phyloP scores from a whole-genome alignment of 2,797 vertebrate genomes.

The Myotis vivesi region DNA sequence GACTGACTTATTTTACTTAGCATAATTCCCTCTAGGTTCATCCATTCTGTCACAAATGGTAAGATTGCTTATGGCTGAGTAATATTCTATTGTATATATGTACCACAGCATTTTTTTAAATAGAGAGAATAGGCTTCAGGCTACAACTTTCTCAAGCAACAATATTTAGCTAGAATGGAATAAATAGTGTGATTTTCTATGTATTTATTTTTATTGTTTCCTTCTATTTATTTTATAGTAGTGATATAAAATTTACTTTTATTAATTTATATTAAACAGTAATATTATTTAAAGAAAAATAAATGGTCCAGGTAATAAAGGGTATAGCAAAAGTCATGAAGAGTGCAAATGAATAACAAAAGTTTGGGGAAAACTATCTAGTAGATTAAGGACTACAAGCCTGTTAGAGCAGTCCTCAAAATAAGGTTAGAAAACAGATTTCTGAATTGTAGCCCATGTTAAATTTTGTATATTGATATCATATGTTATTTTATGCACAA shows the following conservation, averaged over 20 bases:
- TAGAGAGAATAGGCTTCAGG: neutral
- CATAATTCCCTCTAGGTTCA: neutral
- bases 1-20: neutral
- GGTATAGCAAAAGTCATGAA: neutral
- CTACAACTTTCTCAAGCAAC: neutral
- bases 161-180: neutral
- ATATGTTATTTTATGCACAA: neutral
- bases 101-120: neutral
- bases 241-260: neutral
- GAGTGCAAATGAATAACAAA: neutral
- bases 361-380: neutral
- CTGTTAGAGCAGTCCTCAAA: neutral
- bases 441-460: neutral
- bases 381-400: neutral
- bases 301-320: neutral
- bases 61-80: neutral
- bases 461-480: neutral
- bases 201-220: neutral
- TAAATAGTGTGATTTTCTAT: neutral
- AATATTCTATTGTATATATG: neutral
- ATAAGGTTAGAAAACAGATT: constrained; percentile 7
- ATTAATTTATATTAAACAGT: neutral
- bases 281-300: neutral
- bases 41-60: neutral
- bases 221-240: neutral